Base-by-base conservation (phyloP, 2,113 vertebrate genomes). In the Corvus cornix region DNA sequence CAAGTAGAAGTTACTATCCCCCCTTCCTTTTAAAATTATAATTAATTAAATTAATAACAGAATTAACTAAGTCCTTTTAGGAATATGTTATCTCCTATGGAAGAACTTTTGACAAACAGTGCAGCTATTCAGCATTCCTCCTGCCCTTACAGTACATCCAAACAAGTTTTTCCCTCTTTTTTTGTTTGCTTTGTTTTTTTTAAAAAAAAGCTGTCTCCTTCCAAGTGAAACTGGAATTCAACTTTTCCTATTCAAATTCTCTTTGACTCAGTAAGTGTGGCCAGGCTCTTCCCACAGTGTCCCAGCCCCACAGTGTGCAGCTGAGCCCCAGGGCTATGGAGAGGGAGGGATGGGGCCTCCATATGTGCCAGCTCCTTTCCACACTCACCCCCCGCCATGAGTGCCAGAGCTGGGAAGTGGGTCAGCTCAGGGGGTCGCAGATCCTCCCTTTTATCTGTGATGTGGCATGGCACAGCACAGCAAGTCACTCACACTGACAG, bases 361-460 rank as follows among this genome's bases (percentile, higher is more conserved):
- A 2, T 6, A 7, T 14, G 21, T 0, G 0, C 13, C 17, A 31
- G 28, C 27, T 72, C 33, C 41, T 63, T 59, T 53, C 60, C 28
- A 27, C 17, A 13, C 4, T 23, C 44, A 27, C 9, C 20, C 53
- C 18, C 20, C 37, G n/a, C 52, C 53, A 24, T 0, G 31, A 59
- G 31, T 46, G 23, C 58, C 75, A 72, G 67, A 69, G 41, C 39
- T 35, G 55, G 53, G 46, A 74, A 74, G 49, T 3, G 28, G 43
- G 26, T 51, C 55, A 75, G 84, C 64, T 70, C 69, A 43, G 68
- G 26, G 53, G 24, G 30, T 48, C 33, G 15, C 5, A 3, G n/a
- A 43, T 13, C 30, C 66, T 52, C 52, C 1, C 52, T 75, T 67
- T 39, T 6, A 13, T 31, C 81, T 48, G 15, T 62, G 52, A 49